Percentiles rank a stretch among this genome's conserved stretches.
Evolutionary conservation across 1,140 invertebrate species (phyloP).

Genomic region (Diorhabda elongata): DNA sequence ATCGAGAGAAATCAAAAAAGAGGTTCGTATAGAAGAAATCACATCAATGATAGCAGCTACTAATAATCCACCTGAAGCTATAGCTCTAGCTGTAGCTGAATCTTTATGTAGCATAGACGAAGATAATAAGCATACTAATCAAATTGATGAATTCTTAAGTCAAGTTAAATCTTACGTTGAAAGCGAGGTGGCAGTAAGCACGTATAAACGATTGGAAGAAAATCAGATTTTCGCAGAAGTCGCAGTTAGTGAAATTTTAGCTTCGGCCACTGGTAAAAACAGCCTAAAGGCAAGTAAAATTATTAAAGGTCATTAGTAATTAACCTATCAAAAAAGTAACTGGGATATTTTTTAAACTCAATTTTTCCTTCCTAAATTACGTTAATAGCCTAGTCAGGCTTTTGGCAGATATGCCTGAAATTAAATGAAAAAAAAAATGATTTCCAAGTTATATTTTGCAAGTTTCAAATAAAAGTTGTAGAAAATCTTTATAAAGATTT

Average conservation of each 20-base stretch:
- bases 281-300: conserved; percentile 50
- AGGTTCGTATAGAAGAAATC: conserved; percentile 17
- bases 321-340: no score
- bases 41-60: conserved; percentile 29
- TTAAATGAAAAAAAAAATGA: no score
- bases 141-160: conserved; percentile 59
- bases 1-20: conserved; percentile 23
- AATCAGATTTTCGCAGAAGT: conserved; percentile 52
- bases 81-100: conserved; percentile 61
- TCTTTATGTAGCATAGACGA: conserved; percentile 73
- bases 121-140: conserved; percentile 66
- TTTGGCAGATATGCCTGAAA: no score
- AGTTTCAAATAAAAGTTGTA: no score
- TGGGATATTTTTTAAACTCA: no score
- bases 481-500: no score
- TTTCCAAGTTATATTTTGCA: no score
- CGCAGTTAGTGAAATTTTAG: conserved; percentile 54
- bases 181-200: conserved; percentile 46
- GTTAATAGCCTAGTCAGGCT: no score
- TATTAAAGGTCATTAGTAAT: no score
- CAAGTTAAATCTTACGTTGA: conserved; percentile 47
- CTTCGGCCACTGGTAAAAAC: conserved; percentile 52
- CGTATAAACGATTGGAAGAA: conserved; percentile 46
- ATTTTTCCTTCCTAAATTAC: no score
- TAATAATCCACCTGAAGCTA: conserved; percentile 38